Base-by-base conservation (phyloP, 2,797 vertebrate species). In the Xiphophorus birchmanni region DNA sequence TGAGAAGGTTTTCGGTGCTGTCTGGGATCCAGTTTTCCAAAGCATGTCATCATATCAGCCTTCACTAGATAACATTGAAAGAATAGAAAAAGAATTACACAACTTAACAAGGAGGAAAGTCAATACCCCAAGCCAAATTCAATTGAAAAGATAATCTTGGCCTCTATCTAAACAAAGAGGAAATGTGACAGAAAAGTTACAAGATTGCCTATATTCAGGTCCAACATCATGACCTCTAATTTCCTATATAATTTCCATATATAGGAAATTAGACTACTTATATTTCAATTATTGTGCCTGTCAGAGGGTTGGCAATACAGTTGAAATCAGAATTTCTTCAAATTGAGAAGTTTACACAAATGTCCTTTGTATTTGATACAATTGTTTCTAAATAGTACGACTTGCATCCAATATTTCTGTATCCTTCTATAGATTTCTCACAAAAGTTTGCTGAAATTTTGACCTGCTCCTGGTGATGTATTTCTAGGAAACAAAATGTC, bases 11-110 rank as follows among this genome's bases (percentile, higher is more conserved):
- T 85, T 54, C 79, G 89, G 74, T 84, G 86, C 86, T 91, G 93
- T 92, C 95, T 94, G 72, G 94, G 94, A 87, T 94, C 95, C 86
- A 93, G 91, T 85, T 91, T 94, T 84, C 89, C 90, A 82, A 94
- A 93, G 80, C 89, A 87, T 89, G 94, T 94, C 95, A 90, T 96
- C 96, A 96, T 96, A 95, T 92, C 95, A 95, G 87, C 92, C 94
- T 92, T 90, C 92, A 86, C 74, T 77, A 81, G 50, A 75, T 82
- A 84, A 77, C 2, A 13, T 52, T 56, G 84, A 90, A 76, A 90
- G n/a, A 92, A 84, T 3, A 60, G 63, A 88, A 76, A 56, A 54
- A 74, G 75, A 85, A 74, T 78, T 82, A 48, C 0, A 79, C 44
- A 18, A 6, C 1, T 18, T 0, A 18, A 71, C 17, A 11, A 63